Evolutionary conservation across 1,140 invertebrate genomes (phyloP), one percentile per base, ranked within the genome.

Genomic region (Drosophila repletoides): DNA sequence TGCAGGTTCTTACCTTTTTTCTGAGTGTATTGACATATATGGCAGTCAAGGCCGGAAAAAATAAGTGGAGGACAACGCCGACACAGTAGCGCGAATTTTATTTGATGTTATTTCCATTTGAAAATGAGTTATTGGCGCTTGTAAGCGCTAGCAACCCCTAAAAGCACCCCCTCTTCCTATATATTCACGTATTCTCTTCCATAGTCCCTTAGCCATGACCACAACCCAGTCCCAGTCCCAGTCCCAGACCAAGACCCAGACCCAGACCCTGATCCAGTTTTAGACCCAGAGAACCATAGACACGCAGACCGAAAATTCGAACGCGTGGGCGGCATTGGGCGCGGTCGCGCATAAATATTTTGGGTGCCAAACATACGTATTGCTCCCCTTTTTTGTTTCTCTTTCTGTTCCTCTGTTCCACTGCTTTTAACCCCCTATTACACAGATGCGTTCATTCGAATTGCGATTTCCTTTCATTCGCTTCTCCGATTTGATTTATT

Each of bases 31-130:
- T 55, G 55, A 55, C 79, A 84, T 73, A 77, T 74, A 84, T 73
- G 76, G 51, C 61, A 52, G 19, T 65, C 49, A 72, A 46, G 59
- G 49, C 71, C 60, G 46, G 59, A 53, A 65, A 64, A 64, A n/a
- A n/a, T n/a, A n/a, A 43, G 56, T 51, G 31, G 33, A 40, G 34
- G 46, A 69, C 26, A 29, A 43, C 41, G 61, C 28, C 46, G 53
- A 43, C 43, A 53, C 22, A 58, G 69, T 59, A 84, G 69, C 77
- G 80, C 80, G 79, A 84, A 84, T 86, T 84, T 84, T 84, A 84
- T 84, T 84, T 76, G 79, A 84, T 86, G 80, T 84, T 86, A 79
- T 84, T 84, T 70, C 72, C 79, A 83, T 83, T 84, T 86, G 80
- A 80, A 84, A 84, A 84, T 84, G 80, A 84, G 75, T 84, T 84